Conservation (phyloP, 1,140 invertebrate genomes). For the Drosophila pectinifera region DNA sequence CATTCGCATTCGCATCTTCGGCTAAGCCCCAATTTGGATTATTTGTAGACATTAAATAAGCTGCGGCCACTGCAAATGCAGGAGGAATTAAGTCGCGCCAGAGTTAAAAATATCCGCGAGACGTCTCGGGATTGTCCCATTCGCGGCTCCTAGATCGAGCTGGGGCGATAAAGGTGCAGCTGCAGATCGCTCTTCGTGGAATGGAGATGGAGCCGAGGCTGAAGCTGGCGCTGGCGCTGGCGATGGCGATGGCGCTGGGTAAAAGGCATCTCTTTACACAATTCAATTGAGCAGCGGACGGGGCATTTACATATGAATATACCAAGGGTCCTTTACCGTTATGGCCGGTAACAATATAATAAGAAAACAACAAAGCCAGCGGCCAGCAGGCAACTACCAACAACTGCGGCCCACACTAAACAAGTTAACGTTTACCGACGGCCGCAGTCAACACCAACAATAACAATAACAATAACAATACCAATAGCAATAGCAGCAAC, state of each 20-base stretch:
- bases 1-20: constrained; percentile 27
- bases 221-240: not conserved
- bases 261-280: constrained; percentile 31
- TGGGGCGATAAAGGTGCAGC: constrained; percentile 45
- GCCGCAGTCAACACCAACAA: constrained; percentile 43
- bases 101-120: constrained; percentile 54
- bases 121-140: constrained; percentile 46
- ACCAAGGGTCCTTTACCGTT: constrained; percentile 62
- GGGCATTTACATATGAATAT: constrained; percentile 60
- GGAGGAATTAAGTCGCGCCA: constrained; percentile 53
- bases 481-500: constrained; percentile 16
- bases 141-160: constrained; percentile 47
- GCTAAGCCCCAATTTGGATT: constrained; percentile 57
- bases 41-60: constrained; percentile 56
- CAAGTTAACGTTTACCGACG: constrained; percentile 49
- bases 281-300: constrained; percentile 56
- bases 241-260: constrained; percentile 1
- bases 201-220: constrained; percentile 5
- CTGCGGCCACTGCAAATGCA: constrained; percentile 43
- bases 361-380: constrained; percentile 39
- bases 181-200: constrained; percentile 26
- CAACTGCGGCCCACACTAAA: constrained; percentile 54
- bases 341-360: constrained; percentile 51
- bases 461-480: constrained; percentile 45
- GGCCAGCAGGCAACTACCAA: constrained; percentile 25